phyloP scores from a whole-genome alignment of 1,140 invertebrate species.

The Drosophila nigromelanica region DNA sequence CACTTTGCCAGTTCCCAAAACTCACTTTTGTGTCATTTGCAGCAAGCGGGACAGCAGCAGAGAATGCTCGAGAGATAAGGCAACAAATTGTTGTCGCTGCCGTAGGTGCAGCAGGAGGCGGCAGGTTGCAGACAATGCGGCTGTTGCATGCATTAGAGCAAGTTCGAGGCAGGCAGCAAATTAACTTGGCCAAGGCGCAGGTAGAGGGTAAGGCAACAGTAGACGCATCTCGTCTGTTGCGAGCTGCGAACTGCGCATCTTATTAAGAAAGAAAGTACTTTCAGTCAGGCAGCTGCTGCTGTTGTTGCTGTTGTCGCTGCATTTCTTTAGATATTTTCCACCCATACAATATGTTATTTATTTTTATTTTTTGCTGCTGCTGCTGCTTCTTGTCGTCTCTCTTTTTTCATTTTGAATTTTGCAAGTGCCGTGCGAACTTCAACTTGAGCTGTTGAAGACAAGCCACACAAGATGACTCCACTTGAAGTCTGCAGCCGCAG shows the following conservation, averaged over 20 bases:
- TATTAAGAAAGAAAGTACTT: conserved; percentile 82
- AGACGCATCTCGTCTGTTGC: conserved; percentile 41
- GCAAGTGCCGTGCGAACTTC: conserved; percentile 78
- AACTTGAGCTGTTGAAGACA: conserved; percentile 62
- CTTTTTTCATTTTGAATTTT: conserved; percentile 53
- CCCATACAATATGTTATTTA: conserved; percentile 58
- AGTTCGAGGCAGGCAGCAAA: conserved; percentile 76
- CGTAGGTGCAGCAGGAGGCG: conserved; percentile 8
- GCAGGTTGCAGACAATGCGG: conserved; percentile 31
- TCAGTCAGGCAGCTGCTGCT: conserved; percentile 70
- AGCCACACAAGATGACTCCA: conserved; percentile 74
- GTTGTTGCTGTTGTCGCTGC: conserved; percentile 29
- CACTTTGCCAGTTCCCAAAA: conserved; percentile 80
- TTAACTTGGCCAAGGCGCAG: conserved; percentile 64
- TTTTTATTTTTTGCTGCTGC: conserved; percentile 29
- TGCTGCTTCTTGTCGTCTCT: background rate
- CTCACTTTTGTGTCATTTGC: conserved; percentile 76
- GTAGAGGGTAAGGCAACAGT: conserved; percentile 21
- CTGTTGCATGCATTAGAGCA: conserved; percentile 78
- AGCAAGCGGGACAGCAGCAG: background rate
- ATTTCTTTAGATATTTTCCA: conserved; percentile 60
- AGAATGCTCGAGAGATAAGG: conserved; percentile 50
- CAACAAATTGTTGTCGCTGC: conserved; percentile 68
- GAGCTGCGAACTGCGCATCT: conserved; percentile 75
- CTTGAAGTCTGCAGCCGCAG: conserved; percentile 20